Base-by-base conservation (phyloP, 2,797 vertebrate species). In the Macropodus opercularis region DNA sequence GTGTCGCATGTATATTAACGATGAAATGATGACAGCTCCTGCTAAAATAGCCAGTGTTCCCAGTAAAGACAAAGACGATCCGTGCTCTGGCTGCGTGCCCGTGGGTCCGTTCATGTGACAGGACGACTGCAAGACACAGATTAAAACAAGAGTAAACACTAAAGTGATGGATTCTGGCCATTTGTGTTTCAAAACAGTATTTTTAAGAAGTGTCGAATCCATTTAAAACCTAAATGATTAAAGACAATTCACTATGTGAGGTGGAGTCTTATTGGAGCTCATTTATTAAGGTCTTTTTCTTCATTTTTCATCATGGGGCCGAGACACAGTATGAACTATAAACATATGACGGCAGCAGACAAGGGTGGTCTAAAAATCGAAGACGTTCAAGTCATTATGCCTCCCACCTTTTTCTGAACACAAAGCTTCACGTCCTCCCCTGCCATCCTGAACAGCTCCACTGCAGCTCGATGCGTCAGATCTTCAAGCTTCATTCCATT, bases 391-490 rank as follows among this genome's bases (percentile, higher is more conserved):
- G 24, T 4, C 8, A 9, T 31, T 8, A 10, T 15, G 15, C 9
- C 5, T 57, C 92, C 4, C 57, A 98, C 96, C 93, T 92, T 94
- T 81, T 94, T 95, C 55, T 92, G 87, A n/a, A 99, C 90, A 48
- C 82, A 85, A 24, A 98, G 92, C 53, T 92, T 90, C 52, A 98
- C 97, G 0, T 94, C 75, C 52, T 83, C 93, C 47, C 95, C 97
- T 1, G 97, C 94, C 0, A 90, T 93, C 65, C 93, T 91, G 85
- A 99, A 99, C 53, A 98, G 89, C 0, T 96, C 92, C 83, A 99
- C 97, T 2, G 92, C 94, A 18, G 91, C 89, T 74, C 63, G 78
- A 65, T 99, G 97, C n/a, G 88, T 85, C 69, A 89, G 86, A 51
- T 94, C 86, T 83, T 94, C 91, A 52, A 99, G 85, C 56, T 84